Base-by-base conservation (phyloP, 2,888 invertebrate species). In the Dicranocentrus wangi region DNA sequence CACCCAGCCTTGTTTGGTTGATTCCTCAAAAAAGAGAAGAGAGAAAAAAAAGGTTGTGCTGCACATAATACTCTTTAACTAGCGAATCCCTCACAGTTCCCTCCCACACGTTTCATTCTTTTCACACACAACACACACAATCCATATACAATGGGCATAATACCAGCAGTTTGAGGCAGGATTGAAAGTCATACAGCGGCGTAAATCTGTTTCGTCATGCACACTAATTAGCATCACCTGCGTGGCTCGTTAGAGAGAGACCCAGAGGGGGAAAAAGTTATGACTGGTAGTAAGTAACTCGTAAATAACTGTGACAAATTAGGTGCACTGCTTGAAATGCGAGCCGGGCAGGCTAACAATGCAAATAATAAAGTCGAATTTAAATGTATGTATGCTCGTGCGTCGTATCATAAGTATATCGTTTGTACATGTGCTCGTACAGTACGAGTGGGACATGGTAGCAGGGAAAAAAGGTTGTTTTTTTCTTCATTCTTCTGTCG, bases 141-240 rank as follows among this genome's bases (percentile, higher is more conserved):
- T 65, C 27, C 75, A 65, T 72, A 55, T 19, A n/a, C n/a, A n/a
- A n/a, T n/a, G n/a, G n/a, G n/a, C n/a, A n/a, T n/a, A n/a, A n/a
- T n/a, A n/a, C n/a, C n/a, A n/a, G n/a, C n/a, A n/a, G n/a, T n/a
- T n/a, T n/a, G n/a, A n/a, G n/a, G n/a, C n/a, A n/a, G n/a, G n/a
- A 47, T 15, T 47, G 47, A 47, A n/a, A 47, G 47, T 47, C n/a
- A 10, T 10, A 19, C 5, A 27, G 2, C 53, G 63, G 39, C 25
- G 39, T 55, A 28, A 79, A 79, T 72, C 27, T 17, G 60, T 61
- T 79, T 79, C 79, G 79, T 79, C 79, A 79, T 79, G 72, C 79
- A 68, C 47, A 60, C 72, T 79, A 79, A 79, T 79, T 79, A 79
- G 79, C 79, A 72, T 72, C 79, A 79, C 79, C 79, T 78, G 78